Conservation (phyloP, 1,140 invertebrate genomes). For the Zophobas morio region DNA sequence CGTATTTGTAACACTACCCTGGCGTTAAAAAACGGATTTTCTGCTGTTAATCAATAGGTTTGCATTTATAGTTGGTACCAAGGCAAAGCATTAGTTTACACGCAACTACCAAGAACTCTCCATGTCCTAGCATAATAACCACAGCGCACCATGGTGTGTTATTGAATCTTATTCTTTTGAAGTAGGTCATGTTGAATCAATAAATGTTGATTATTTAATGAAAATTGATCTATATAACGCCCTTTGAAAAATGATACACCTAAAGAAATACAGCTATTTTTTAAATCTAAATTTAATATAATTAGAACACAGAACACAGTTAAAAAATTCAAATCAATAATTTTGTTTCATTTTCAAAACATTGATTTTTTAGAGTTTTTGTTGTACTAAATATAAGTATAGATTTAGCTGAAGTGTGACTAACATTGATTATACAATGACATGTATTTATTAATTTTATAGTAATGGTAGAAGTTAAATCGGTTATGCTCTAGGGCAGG, state of each 20-base stretch:
- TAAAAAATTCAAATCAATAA: no score
- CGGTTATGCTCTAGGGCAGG: no score
- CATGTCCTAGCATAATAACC: slow-evolving; percentile 24
- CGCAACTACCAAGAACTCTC: background rate
- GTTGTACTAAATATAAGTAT: no score
- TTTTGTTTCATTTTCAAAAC: no score
- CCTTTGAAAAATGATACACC: no score
- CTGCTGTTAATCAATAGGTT: slow-evolving; percentile 2
- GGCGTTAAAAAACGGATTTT: background rate
- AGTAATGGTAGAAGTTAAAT: no score
- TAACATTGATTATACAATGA: no score
- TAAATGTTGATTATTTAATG: slow-evolving; percentile 46
- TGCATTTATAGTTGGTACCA: slow-evolving; percentile 3
- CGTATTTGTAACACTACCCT: no score
- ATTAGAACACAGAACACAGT: background rate
- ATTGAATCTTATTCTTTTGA: slow-evolving; percentile 29
- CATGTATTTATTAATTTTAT: no score
- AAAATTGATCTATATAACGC: slow-evolving; percentile 11
- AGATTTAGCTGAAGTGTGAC: no score
- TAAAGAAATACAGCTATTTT: no score
- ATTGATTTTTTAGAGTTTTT: no score
- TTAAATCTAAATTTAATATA: background rate
- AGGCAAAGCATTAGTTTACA: background rate
- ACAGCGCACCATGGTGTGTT: background rate
- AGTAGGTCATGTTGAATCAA: slow-evolving; percentile 47